A percentile compares a stretch with the other conserved stretches of the same genome.
These are phyloP conservation scores for Kryptolebias ocellatus DNA, from an alignment of 2,797 vertebrate species.

Conservation along the genomic window DNA sequence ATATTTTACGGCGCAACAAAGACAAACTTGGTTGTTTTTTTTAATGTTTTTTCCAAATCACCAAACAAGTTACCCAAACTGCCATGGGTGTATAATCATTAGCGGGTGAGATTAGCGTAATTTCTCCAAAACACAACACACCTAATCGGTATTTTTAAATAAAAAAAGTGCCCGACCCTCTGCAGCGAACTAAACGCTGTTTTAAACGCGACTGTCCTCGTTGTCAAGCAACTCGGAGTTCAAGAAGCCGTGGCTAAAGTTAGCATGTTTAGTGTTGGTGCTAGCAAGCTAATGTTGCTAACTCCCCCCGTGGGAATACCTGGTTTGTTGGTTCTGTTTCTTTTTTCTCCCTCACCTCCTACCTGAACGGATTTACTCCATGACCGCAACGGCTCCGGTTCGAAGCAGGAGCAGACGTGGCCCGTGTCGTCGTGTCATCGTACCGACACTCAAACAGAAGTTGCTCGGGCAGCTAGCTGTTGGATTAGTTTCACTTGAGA, in stretches of 20 bases:
- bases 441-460: background rate
- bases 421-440: conserved; percentile 5
- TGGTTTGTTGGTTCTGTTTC: conserved; percentile 13
- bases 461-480: conserved; percentile 16
- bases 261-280: conserved; percentile 11
- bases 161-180: too few species aligned
- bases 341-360: conserved; percentile 3
- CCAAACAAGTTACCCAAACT: conserved; percentile 23
- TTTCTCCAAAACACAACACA: conserved; percentile 9
- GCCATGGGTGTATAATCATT: conserved; percentile 6
- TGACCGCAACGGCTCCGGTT: conserved; percentile 1
- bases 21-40: background rate
- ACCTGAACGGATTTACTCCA: conserved; percentile 59
- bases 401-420: background rate
- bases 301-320: conserved; percentile 16
- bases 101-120: conserved; percentile 19
- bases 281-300: conserved; percentile 48
- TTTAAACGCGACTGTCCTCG: background rate
- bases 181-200: too few species aligned
- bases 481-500: conserved; percentile 42
- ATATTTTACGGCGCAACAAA: background rate
- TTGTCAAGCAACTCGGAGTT: background rate
- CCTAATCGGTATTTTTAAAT: too few species aligned
- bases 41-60: background rate
- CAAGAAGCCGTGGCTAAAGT: conserved; percentile 19